These are phyloP conservation scores for Hippocampus comes DNA, from an alignment of 2,113 vertebrate species.

Conservation along the genomic window DNA sequence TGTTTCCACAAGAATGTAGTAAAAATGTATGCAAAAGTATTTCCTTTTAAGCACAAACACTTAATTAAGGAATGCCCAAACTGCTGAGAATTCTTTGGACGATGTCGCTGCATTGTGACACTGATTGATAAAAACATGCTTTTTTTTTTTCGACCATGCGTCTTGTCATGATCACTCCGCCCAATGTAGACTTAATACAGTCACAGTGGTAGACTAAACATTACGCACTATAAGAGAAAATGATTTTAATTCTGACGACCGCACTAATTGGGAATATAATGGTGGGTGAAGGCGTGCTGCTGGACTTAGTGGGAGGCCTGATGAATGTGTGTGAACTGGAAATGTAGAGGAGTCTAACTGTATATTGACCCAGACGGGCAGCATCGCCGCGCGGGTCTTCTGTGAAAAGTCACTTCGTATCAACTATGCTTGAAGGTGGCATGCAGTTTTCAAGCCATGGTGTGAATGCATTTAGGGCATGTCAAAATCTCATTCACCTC, in stretches of 20 bases:
- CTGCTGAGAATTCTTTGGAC: no score
- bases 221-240: conserved; percentile 28
- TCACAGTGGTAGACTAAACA: conserved; percentile 38
- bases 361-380: conserved; percentile 34
- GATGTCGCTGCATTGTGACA: no score
- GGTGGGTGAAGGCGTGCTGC: conserved; percentile 71
- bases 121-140: no score
- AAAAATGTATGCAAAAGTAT: no score
- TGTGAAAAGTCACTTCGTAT: conserved; percentile 45
- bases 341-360: conserved; percentile 35
- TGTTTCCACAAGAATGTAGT: no score
- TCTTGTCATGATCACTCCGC: not conserved
- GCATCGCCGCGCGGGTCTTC: conserved; percentile 20
- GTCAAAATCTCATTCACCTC: conserved; percentile 2
- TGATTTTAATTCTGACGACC: conserved; percentile 47
- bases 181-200: conserved; percentile 23
- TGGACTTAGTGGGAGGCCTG: conserved; percentile 48
- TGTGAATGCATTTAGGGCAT: conserved; percentile 7
- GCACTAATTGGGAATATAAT: conserved; percentile 63
- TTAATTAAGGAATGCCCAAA: no score
- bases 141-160: no score
- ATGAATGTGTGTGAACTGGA: conserved; percentile 41
- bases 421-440: conserved; percentile 10
- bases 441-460: not conserved
- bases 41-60: no score